Evolutionary conservation across 1,140 invertebrate genomes (phyloP), one percentile per base, ranked within the genome.

Genomic region (Pseudachorutes palmiensis): DNA sequence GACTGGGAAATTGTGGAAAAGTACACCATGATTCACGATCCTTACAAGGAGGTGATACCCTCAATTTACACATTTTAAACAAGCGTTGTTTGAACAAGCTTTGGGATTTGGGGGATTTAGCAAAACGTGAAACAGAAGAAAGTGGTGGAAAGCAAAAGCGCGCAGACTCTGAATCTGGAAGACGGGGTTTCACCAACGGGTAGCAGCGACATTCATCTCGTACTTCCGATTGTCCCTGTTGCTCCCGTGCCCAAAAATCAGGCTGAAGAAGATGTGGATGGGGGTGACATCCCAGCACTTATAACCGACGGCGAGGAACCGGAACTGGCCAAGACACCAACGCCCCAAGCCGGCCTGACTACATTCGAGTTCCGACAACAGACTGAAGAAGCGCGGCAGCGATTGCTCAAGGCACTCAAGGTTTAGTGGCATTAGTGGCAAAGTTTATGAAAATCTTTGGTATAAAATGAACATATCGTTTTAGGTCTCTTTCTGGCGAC

Each of bases 1-100:
- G 71, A 74, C 29, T 74, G 72, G 72, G 55, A 65, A 26, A 41
- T 74, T 32, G 72, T 71, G 26, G 33, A 72, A 36, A 62, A 69
- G 26, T 66, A 62, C 22, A 69, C 33, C 16, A 65, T 12, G 19
- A 63, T 62, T 2, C 2, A 24, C 32, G 36, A 64, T 26, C 62
- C 62, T 12, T 64, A 55, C 24, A 55, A 55, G 24, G 22, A 55
- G 24, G 30, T 60, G 12, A 60, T n/a, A 60, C 26, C 12, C 2
- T 14, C 58, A 60, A 22, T 22, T 57, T 19, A 5, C 14, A n/a
- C n/a, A n/a, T n/a, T n/a, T n/a, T 55, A 14, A 55, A 55, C 24
- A 55, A 9, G 24, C 9, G 24, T 55, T 55, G 24, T 55, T 5
- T 55, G 51, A 55, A 14, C 19, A 5, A 55, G 51, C 51, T 19